phyloP scores from a whole-genome alignment of 1,140 invertebrate genomes.

The Macrobrachium rosenbergii region DNA sequence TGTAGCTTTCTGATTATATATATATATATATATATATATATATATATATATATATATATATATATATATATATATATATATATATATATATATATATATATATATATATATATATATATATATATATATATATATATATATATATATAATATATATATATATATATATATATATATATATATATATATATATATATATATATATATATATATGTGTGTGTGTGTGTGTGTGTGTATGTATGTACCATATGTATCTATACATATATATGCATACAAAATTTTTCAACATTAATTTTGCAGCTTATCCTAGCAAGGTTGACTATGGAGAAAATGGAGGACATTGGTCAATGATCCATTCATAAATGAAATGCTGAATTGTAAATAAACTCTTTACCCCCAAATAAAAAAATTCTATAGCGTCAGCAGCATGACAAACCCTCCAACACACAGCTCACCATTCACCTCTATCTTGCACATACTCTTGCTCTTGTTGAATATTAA shows the following conservation, averaged over 20 bases:
- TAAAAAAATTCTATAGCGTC: too few relatives aligned
- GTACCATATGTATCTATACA: not conserved
- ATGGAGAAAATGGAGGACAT: too few relatives aligned
- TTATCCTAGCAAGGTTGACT: too few relatives aligned
- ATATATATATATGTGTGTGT: constrained; percentile 1
- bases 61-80: constrained; percentile 23
- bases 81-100: constrained; percentile 8
- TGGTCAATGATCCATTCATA: too few relatives aligned
- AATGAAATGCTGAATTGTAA: too few relatives aligned
- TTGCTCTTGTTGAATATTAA: too few relatives aligned
- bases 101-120: constrained; percentile 23
- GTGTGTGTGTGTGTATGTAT: not conserved
- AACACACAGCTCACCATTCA: too few relatives aligned
- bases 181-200: constrained; percentile 22
- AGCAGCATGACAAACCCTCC: too few relatives aligned
- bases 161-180: constrained; percentile 14
- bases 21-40: not conserved
- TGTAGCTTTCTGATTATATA: too few relatives aligned
- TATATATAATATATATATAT: constrained; percentile 10
- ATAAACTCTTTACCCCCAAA: too few relatives aligned
- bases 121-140: constrained; percentile 22
- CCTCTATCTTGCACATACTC: too few relatives aligned
- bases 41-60: not conserved
- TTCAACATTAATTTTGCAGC: too few relatives aligned
- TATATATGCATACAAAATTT: not conserved